Percentiles rank a stretch among this genome's conserved stretches.
These are phyloP conservation scores for Brenthis ino DNA, from an alignment of 2,888 invertebrate species.

Conservation along the genomic window DNA sequence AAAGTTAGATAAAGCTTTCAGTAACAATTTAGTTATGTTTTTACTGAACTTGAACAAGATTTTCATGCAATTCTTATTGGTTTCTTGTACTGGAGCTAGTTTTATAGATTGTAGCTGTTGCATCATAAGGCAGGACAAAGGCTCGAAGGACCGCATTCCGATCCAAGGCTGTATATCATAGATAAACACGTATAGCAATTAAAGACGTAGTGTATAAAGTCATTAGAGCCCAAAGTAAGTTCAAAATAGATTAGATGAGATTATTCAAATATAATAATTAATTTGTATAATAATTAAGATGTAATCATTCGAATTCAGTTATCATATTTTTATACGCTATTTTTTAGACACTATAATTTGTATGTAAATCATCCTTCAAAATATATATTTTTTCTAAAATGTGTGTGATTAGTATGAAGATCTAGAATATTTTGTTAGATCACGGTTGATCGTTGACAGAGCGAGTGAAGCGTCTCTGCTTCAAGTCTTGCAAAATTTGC, in stretches of 20 bases:
- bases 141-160: constrained; percentile 60
- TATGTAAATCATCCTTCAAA: no score
- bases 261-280: no score
- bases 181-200: constrained; percentile 40
- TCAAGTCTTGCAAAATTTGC: no score
- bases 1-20: neutral
- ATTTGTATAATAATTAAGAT: no score
- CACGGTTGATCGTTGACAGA: no score
- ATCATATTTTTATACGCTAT: no score
- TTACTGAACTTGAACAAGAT: neutral
- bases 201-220: constrained; percentile 10
- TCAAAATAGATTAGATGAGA: constrained; percentile 4
- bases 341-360: no score
- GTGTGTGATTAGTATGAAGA: no score
- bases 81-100: neutral
- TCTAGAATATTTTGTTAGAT: no score
- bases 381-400: no score
- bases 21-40: neutral
- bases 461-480: no score
- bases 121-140: constrained; percentile 52
- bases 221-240: constrained; percentile 2
- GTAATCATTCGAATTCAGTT: no score
- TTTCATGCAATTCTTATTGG: neutral
- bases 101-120: constrained; percentile 37
- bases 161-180: constrained; percentile 62